Conservation (phyloP, 2,797 vertebrate species). For the Nyctibius grandis region DNA sequence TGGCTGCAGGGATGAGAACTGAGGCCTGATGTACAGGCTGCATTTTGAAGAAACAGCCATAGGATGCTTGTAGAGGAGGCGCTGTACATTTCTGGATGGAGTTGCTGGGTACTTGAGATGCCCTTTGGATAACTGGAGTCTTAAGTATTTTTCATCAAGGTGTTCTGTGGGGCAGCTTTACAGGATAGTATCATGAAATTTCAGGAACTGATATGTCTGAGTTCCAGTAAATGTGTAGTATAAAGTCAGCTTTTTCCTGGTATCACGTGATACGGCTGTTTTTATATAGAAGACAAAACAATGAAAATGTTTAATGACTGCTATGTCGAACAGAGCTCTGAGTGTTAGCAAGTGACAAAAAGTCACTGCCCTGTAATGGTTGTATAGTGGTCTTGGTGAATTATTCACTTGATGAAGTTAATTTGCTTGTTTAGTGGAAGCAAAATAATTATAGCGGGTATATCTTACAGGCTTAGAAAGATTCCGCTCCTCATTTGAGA, state of each 20-base stretch:
- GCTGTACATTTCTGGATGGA: background rate
- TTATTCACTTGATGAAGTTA: background rate
- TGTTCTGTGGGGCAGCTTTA: background rate
- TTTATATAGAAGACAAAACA: background rate
- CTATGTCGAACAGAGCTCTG: background rate
- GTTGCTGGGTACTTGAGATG: background rate
- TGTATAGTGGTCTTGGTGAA: background rate
- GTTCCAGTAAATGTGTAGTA: background rate
- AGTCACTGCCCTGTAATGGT: background rate
- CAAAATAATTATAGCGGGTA: background rate
- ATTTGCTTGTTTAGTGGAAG: background rate
- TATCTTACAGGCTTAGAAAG: background rate
- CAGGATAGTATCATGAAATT: background rate
- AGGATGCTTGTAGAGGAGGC: background rate
- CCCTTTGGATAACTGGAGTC: background rate
- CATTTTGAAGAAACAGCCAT: background rate
- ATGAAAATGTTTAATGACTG: background rate
- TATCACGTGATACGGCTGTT: background rate
- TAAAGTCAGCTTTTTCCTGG: background rate
- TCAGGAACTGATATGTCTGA: background rate
- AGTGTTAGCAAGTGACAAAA: background rate
- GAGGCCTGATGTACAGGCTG: background rate
- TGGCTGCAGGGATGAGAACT: background rate
- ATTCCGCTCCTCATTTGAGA: background rate
- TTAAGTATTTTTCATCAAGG: background rate